Conservation (phyloP, 2,797 vertebrate species). For the Channallabes apus region DNA sequence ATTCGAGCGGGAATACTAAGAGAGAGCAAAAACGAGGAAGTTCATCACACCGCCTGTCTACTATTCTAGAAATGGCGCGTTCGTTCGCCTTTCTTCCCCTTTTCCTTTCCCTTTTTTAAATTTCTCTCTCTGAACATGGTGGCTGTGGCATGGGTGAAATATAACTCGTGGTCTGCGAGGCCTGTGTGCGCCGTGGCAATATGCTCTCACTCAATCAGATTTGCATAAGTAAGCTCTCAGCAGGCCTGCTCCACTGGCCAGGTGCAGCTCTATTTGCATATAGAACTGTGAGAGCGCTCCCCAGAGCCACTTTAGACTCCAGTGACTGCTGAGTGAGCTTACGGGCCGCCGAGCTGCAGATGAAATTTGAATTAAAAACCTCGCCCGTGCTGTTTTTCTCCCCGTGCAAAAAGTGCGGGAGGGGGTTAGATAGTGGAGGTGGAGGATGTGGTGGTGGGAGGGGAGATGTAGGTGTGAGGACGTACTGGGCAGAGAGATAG, state of each 20-base stretch:
- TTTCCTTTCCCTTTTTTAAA: conserved; percentile 48
- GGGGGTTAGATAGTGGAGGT: conserved; percentile 14
- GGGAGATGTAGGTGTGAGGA: conserved; percentile 28
- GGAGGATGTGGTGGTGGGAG: conserved; percentile 26
- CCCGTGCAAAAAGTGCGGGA: conserved; percentile 50
- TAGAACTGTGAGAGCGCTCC: conserved; percentile 98
- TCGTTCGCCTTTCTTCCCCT: conserved; percentile 21
- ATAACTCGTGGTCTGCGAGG: conserved; percentile 85
- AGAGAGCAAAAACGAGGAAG: conserved; percentile 53
- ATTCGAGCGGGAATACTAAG: conserved; percentile 37
- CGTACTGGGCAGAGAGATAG: conserved; percentile 51
- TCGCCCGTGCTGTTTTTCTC: conserved; percentile 72
- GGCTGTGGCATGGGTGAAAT: conserved; percentile 85
- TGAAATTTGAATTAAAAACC: conserved; percentile 99
- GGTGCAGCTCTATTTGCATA: conserved; percentile 99
- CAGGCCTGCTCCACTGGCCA: conserved; percentile 96
- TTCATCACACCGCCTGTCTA: conserved; percentile 61
- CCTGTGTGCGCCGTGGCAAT: conserved; percentile 86
- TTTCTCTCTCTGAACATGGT: conserved; percentile 72
- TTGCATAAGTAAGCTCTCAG: conserved; percentile 99
- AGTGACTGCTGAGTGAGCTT: conserved; percentile 97
- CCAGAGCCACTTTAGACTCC: conserved; percentile 99
- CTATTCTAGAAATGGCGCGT: conserved; percentile 50
- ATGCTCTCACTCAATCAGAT: conserved; percentile 99
- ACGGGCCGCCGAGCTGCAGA: conserved; percentile 87